Conservation (phyloP, 1,140 invertebrate genomes). For the Musca domestica region DNA sequence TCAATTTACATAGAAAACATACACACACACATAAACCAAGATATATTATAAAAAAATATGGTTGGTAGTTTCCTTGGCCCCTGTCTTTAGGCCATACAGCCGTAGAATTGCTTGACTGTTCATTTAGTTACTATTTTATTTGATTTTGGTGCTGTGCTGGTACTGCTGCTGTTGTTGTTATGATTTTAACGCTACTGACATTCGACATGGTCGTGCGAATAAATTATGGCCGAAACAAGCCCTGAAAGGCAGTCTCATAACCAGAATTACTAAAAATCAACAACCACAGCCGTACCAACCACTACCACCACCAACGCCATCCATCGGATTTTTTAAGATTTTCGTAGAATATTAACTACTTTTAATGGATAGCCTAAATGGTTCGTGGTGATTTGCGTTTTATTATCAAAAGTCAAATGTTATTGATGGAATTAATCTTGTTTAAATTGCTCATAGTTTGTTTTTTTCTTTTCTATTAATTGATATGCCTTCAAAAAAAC, state of each 20-base stretch:
- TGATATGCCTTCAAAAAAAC: too few relatives aligned
- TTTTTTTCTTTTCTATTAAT: too few relatives aligned
- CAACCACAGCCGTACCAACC: too few relatives aligned
- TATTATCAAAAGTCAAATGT: too few relatives aligned
- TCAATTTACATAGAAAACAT: background rate
- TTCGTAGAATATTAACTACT: too few relatives aligned
- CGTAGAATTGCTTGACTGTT: background rate
- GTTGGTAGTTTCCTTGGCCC: background rate
- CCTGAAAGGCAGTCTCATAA: background rate
- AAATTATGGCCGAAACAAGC: background rate
- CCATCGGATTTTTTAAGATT: too few relatives aligned
- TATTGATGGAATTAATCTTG: too few relatives aligned
- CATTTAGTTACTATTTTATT: background rate
- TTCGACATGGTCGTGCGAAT: slow-evolving; percentile 11
- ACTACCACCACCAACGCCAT: too few relatives aligned
- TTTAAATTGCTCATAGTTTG: too few relatives aligned
- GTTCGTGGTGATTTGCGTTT: too few relatives aligned
- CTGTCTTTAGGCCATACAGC: background rate
- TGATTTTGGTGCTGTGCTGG: background rate
- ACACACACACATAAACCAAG: background rate
- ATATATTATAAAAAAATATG: background rate
- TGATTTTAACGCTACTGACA: slow-evolving; percentile 14
- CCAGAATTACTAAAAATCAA: too few relatives aligned
- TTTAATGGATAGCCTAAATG: too few relatives aligned
- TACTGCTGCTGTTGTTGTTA: background rate